phyloP scores from a whole-genome alignment of 2,888 invertebrate species.

The Ormia ochracea region DNA sequence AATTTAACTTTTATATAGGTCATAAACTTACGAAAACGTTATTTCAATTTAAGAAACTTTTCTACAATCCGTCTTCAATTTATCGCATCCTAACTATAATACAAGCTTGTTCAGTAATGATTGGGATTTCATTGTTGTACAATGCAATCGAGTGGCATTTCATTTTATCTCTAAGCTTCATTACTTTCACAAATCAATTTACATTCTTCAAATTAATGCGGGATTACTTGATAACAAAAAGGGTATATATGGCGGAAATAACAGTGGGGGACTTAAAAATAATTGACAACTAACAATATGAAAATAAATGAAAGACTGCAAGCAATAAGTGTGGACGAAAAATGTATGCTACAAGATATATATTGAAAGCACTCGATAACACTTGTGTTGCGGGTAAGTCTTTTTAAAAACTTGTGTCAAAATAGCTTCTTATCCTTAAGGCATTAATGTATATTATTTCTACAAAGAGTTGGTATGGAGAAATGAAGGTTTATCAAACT shows the following conservation, averaged over 20 bases:
- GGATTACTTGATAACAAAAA: slow-evolving; percentile 90
- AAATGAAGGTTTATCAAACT: too few relatives aligned
- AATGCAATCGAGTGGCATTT: slow-evolving; percentile 94
- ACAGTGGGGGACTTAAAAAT: slow-evolving; percentile 67
- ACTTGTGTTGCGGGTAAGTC: neutral
- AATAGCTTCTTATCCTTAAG: too few relatives aligned
- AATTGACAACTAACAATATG: slow-evolving; percentile 62
- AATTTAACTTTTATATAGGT: neutral
- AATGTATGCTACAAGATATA: too few relatives aligned
- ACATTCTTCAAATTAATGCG: slow-evolving; percentile 92
- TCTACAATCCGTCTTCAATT: slow-evolving; percentile 89
- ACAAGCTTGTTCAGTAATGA: slow-evolving; percentile 83
- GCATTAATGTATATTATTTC: too few relatives aligned
- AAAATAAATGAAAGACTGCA: slow-evolving; percentile 25
- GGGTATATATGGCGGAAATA: slow-evolving; percentile 81
- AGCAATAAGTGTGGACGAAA: neutral
- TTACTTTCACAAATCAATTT: slow-evolving; percentile 93
- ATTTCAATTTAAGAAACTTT: slow-evolving; percentile 84
- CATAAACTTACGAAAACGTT: neutral
- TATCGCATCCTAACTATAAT: slow-evolving; percentile 85
- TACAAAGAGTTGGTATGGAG: too few relatives aligned
- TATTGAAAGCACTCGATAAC: neutral
- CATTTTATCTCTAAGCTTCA: slow-evolving; percentile 88
- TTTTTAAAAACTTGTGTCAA: neutral
- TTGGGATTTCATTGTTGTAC: slow-evolving; percentile 87